phyloP scores from a whole-genome alignment of 1,140 invertebrate species.

The Bilobella aurantiaca region DNA sequence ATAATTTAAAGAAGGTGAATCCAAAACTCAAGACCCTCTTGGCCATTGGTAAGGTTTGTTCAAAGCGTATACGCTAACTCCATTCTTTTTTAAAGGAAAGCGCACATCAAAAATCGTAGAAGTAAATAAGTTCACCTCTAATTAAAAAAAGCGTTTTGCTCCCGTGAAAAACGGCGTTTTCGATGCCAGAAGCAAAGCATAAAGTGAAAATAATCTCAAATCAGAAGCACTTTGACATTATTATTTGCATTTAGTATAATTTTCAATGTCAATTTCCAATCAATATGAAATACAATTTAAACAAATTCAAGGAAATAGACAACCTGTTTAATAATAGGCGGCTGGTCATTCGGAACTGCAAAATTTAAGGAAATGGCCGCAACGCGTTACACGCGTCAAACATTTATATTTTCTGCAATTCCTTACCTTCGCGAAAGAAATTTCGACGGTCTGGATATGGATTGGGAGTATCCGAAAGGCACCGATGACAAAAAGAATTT shows the following conservation, averaged over 20 bases:
- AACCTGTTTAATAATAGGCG: too few relatives aligned
- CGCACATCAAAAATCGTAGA: too few relatives aligned
- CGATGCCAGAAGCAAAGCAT: too few relatives aligned
- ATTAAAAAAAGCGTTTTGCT: neutral
- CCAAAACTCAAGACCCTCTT: constrained; percentile 78
- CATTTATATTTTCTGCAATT: constrained; percentile 87
- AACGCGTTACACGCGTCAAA: constrained; percentile 74
- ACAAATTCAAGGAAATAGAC: too few relatives aligned
- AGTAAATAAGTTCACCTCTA: too few relatives aligned
- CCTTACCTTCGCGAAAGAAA: constrained; percentile 73
- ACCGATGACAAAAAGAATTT: constrained; percentile 87
- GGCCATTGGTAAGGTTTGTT: constrained; percentile 78
- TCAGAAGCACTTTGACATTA: neutral
- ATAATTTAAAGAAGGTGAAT: constrained; percentile 73
- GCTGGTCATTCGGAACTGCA: constrained; percentile 90
- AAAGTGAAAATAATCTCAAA: neutral
- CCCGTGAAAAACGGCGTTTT: neutral
- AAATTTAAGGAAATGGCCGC: constrained; percentile 88
- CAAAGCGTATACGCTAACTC: too few relatives aligned
- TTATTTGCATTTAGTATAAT: neutral
- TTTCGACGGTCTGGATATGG: constrained; percentile 84
- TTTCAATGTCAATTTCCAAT: neutral
- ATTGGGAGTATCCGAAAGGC: constrained; percentile 96
- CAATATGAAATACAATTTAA: neutral
- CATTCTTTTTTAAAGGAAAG: too few relatives aligned